A percentile compares a stretch with the other conserved stretches of the same genome.
Evolutionary conservation across 2,113 vertebrate genomes (phyloP).

Genomic region (Tupaia chinensis): DNA sequence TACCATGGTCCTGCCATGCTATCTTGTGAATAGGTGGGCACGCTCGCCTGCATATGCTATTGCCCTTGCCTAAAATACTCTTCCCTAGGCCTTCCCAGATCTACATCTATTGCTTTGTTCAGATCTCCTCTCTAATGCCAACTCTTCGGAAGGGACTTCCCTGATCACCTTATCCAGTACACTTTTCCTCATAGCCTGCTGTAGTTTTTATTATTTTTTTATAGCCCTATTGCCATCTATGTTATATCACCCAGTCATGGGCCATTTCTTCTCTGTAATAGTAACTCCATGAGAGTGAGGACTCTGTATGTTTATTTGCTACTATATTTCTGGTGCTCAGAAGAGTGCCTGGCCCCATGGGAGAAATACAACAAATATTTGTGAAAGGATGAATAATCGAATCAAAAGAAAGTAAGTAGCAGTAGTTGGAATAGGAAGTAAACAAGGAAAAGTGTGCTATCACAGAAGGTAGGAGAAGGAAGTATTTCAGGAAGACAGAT

Average conservation of each 20-base stretch:
- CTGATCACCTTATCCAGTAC: background rate
- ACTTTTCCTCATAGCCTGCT: background rate
- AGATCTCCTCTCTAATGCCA: background rate
- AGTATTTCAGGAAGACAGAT: background rate
- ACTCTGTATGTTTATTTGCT: background rate
- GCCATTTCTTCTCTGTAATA: background rate
- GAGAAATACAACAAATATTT: background rate
- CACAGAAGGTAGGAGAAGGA: background rate
- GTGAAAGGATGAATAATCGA: background rate
- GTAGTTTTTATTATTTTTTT: too few relatives aligned
- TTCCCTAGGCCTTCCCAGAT: background rate
- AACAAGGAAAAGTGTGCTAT: background rate
- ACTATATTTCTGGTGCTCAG: background rate
- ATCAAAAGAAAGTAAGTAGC: background rate
- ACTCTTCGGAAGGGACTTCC: background rate
- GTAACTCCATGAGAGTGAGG: background rate
- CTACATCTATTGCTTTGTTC: background rate
- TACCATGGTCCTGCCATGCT: background rate
- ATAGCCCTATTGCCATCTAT: background rate
- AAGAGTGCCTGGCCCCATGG: background rate
- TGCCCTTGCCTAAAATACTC: background rate
- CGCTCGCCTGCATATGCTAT: background rate
- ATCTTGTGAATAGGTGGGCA: accelerated
- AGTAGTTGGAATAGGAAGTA: background rate
- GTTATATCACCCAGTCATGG: background rate